phyloP scores from a whole-genome alignment of 1,140 invertebrate genomes.

The Amyelois transitella region DNA sequence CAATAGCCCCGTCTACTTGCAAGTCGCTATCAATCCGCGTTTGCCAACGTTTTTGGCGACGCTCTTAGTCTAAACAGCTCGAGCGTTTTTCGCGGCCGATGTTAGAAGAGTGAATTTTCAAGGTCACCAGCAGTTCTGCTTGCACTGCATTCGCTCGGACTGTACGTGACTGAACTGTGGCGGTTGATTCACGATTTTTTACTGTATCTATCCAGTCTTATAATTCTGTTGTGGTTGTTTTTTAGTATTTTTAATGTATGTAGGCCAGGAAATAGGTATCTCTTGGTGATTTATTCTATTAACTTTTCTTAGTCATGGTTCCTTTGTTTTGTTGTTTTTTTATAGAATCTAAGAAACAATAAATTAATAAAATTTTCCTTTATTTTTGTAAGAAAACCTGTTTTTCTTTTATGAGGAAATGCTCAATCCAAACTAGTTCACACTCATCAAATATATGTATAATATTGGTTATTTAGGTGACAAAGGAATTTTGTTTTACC shows the following conservation, averaged over 20 bases:
- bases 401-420: no score
- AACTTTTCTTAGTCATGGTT: no score
- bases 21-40: constrained; percentile 59
- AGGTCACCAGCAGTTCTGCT: constrained; percentile 25
- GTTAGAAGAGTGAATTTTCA: constrained; percentile 31
- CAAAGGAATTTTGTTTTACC: constrained; percentile 35
- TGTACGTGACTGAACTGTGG: constrained; percentile 13
- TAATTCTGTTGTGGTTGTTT: neutral
- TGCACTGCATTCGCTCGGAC: constrained; percentile 17
- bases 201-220: no score
- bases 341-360: no score
- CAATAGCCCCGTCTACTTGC: constrained; percentile 66
- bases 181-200: constrained; percentile 14
- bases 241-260: neutral
- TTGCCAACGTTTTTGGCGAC: constrained; percentile 58
- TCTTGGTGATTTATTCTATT: neutral
- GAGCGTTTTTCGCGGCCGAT: constrained; percentile 42
- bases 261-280: neutral
- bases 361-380: no score
- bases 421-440: no score
- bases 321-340: no score
- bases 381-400: no score
- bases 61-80: constrained; percentile 18
- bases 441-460: no score
- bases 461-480: constrained; percentile 29